Conservation (phyloP, 2,888 invertebrate species). For the Drosophila macrospina region DNA sequence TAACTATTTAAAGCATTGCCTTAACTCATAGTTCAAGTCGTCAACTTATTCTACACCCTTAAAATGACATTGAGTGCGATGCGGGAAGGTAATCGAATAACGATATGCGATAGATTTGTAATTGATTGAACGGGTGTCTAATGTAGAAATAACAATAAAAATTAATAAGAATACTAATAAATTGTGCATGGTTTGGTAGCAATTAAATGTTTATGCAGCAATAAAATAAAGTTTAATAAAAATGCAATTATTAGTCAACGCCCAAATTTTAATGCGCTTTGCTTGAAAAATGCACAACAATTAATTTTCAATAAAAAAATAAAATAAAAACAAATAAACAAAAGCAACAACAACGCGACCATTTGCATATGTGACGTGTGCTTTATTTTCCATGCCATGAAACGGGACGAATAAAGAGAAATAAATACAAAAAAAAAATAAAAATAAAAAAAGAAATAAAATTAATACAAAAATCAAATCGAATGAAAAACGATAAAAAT, state of each 20-base stretch:
- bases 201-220: conserved; percentile 34
- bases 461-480: conserved; percentile 36
- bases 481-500: conserved; percentile 47
- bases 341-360: conserved; percentile 18
- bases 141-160: conserved; percentile 20
- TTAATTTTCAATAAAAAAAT: conserved; percentile 64
- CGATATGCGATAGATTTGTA: not conserved
- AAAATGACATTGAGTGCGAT: conserved; percentile 11
- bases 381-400: conserved; percentile 21
- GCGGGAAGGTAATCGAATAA: conserved; percentile 1
- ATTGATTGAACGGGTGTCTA: conserved; percentile 2
- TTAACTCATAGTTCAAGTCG: not conserved
- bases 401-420: conserved; percentile 36
- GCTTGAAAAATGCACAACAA: conserved; percentile 69
- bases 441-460: conserved; percentile 28
- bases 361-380: conserved; percentile 57
- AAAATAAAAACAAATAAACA: conserved; percentile 10
- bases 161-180: conserved; percentile 18
- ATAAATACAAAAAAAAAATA: conserved; percentile 36
- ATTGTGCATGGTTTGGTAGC: conserved; percentile 10
- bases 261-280: conserved; percentile 63
- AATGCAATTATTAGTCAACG: conserved; percentile 67
- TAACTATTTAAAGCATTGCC: not conserved
- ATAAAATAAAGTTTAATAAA: conserved; percentile 56
- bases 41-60: conserved; percentile 9